Conservation (phyloP, 2,797 vertebrate species). For the Lepus oiostolus region DNA sequence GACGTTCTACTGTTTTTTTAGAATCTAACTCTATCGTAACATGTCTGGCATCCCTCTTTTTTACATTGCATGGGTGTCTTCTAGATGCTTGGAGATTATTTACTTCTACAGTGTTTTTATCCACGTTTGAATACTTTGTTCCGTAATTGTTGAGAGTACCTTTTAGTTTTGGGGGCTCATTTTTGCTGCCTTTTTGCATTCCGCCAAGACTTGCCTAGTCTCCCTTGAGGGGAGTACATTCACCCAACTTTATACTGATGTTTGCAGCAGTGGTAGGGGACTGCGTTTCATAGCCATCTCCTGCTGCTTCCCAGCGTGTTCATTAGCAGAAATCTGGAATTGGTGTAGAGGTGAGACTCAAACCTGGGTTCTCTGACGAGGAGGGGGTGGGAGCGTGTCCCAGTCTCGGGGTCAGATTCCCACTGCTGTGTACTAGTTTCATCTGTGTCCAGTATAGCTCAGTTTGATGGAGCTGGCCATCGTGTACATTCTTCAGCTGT, state of each 20-base stretch:
- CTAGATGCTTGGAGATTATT: not conserved
- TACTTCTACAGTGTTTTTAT: not conserved
- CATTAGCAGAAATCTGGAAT: too few relatives aligned
- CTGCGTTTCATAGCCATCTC: not conserved
- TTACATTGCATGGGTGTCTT: not conserved
- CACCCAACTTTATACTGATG: not conserved
- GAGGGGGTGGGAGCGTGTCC: too few relatives aligned
- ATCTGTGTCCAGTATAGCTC: not conserved
- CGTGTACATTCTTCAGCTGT: not conserved
- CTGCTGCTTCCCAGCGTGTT: too few relatives aligned
- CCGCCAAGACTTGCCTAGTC: not conserved
- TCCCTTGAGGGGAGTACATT: not conserved
- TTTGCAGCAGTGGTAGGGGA: not conserved
- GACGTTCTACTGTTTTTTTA: not conserved
- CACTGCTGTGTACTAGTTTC: too few relatives aligned
- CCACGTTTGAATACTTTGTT: not conserved
- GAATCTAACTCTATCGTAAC: not conserved
- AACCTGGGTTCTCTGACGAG: too few relatives aligned
- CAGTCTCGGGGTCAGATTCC: too few relatives aligned
- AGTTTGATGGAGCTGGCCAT: not conserved
- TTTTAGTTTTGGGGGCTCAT: not conserved
- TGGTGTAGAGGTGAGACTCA: too few relatives aligned
- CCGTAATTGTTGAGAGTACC: not conserved
- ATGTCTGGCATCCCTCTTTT: not conserved
- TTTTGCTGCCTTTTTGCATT: not conserved